Base-by-base conservation (phyloP, 2,797 vertebrate genomes). In the Betta splendens region DNA sequence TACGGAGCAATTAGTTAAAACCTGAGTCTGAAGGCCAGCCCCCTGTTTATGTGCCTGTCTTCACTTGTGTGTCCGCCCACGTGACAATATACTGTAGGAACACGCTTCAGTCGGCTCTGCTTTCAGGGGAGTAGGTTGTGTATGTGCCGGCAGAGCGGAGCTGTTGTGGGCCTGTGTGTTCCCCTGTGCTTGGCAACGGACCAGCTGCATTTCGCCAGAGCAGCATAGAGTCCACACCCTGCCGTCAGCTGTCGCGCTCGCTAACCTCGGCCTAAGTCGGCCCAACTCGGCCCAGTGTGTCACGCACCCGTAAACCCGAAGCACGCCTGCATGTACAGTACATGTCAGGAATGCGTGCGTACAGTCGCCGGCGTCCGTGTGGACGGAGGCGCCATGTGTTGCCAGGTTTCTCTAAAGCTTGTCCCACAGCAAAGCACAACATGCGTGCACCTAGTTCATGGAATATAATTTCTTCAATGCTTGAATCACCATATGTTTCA, bases 231-330 rank as follows among this genome's bases (percentile, higher is more conserved):
- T 74, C 75, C 85, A 84, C 84, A 61, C 79, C 82, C 88, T 40
- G 64, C 80, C 74, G 73, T 90, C 90, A 92, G 89, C 90, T 92
- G 89, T 90, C 36, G 79, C 83, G 75, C 85, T 85, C 81, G 71
- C 85, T 83, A 84, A 89, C 82, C 69, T 55, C n/a, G 39, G 67
- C n/a, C 69, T 53, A 54, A 70, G 53, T 60, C 61, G 43, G 52
- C 59, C 63, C 62, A 7, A 36, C 36, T 47, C n/a, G 46, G 43
- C 38, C 54, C 16, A 20, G 46, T 58, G 44, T 60, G 64, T 58
- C 57, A 61, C 55, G 25, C 21, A 18, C 26, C 6, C 29, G 29
- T n/a, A 64, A 75, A 55, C 71, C 49, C 47, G 39, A 29, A 72
- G 10, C 23, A 33, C 63, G 20, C 40, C 35, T 32, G 13, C 40